These are phyloP conservation scores for Macrosoma leucophasiata DNA, from an alignment of 2,888 invertebrate genomes.

Conservation along the genomic window DNA sequence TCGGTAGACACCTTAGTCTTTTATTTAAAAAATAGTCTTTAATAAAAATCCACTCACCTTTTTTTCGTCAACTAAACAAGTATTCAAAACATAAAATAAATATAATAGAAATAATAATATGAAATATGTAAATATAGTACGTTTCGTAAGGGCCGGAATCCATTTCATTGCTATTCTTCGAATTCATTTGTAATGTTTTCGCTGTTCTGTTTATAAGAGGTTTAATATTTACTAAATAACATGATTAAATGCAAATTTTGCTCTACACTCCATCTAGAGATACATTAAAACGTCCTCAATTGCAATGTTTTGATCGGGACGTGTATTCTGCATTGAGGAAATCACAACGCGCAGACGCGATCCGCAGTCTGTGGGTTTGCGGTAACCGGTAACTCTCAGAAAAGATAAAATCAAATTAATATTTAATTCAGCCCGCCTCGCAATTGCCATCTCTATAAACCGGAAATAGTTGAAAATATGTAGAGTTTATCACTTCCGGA, in stretches of 20 bases:
- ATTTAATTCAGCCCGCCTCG: too few species aligned
- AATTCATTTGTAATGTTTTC: constrained; percentile 49
- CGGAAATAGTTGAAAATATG: too few species aligned
- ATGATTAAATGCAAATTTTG: background rate
- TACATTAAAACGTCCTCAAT: too few species aligned
- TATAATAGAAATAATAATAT: constrained; percentile 63
- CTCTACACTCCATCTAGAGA: background rate
- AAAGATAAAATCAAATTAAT: too few species aligned
- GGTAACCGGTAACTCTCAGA: too few species aligned
- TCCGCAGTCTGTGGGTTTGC: too few species aligned
- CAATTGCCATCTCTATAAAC: too few species aligned
- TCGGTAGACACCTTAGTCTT: too few species aligned
- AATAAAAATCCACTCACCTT: constrained; percentile 35
- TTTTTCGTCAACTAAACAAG: constrained; percentile 64
- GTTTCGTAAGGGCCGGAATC: constrained; percentile 55
- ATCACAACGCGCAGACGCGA: constrained; percentile 29
- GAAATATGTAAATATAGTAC: constrained; percentile 62
- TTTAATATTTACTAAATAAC: constrained; percentile 4
- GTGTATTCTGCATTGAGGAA: constrained; percentile 25
- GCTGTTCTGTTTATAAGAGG: constrained; percentile 4
- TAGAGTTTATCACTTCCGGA: too few species aligned
- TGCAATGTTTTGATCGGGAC: constrained; percentile 21
- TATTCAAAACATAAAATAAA: constrained; percentile 64
- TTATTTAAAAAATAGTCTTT: too few species aligned
- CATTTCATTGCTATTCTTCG: constrained; percentile 61